Evolutionary conservation across 1,140 invertebrate species (phyloP), one percentile per base, ranked within the genome.

Genomic region (Tetramorium alpestre): DNA sequence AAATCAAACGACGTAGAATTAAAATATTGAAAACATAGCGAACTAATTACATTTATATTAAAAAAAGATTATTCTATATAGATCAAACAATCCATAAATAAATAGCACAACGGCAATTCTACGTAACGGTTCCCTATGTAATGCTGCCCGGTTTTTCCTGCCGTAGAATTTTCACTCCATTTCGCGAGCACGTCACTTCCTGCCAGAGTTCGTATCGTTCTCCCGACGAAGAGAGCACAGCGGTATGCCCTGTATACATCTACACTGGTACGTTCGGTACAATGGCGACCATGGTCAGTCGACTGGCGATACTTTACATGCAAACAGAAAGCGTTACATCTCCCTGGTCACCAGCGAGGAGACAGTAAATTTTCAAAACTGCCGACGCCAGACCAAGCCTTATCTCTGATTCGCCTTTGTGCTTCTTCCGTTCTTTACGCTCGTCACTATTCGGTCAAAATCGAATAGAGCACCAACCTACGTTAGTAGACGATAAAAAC

Each of bases 111-210:
- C 22, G 10, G 25, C n/a, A 75, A 25, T 60, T 47, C 54, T 25
- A 47, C 5, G 18, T 28, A 10, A 73, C 25, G 1, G n/a, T 25
- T 84, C 41, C 44, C 28, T 73, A 28, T 18, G 73, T 77, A 80
- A 89, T 75, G 73, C 76, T 69, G 54, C 69, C 22, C 69, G 56
- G 77, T 89, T 90, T 89, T 90, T 89, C 85, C 72, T 75, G 70
- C 77, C 44, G 70, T 78, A 77, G 87, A 90, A 92, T 92, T 92
- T 92, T 92, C 89, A 90, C 91, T 86, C 91, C 91, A 92, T 92
- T 92, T 92, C 84, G 87, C 87, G 85, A 81, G 60, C 82, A 89
- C 82, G 89, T 89, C 91, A 87, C 87, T 92, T 92, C 91, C 91
- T 90, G 85, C 41, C 77, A 38, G 76, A 86, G 85, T 90, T 91